Conservation (phyloP, 2,113 vertebrate genomes). For the Lepus europaeus region DNA sequence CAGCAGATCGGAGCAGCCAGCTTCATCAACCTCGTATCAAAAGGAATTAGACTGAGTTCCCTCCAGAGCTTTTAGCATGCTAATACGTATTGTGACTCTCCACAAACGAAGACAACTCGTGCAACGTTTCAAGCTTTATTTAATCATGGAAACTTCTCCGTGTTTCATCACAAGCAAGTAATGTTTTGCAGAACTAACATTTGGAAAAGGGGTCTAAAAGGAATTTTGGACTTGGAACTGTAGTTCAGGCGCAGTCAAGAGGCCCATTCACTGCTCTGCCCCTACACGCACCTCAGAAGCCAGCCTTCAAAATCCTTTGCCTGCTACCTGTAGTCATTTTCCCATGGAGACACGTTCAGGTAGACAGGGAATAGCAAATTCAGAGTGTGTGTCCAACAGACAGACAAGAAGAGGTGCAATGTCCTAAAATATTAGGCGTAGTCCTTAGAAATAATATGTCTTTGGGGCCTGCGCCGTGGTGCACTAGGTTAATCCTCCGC, state of each 20-base stretch:
- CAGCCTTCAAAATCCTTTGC: background rate
- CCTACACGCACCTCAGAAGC: background rate
- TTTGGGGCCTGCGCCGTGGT: too few relatives aligned
- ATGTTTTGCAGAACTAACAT: constrained; percentile 30
- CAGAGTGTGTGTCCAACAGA: background rate
- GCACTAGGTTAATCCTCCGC: too few relatives aligned
- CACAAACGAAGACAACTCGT: background rate
- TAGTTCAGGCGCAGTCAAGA: background rate
- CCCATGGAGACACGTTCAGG: background rate
- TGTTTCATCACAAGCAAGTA: background rate
- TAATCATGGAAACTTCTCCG: background rate
- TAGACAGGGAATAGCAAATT: background rate
- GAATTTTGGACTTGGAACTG: background rate
- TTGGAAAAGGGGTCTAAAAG: background rate
- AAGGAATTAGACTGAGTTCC: background rate
- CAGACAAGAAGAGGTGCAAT: background rate
- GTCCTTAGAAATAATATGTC: background rate
- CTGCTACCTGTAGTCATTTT: background rate
- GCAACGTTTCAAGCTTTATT: background rate
- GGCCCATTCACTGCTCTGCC: background rate
- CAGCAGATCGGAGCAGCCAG: background rate
- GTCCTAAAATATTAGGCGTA: background rate
- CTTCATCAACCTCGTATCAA: background rate
- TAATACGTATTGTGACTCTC: background rate
- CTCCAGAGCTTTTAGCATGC: background rate